Percentiles rank a stretch among this genome's conserved stretches.
Conservation (phyloP, 2,888 invertebrate species). For the Marasmarcha lunaedactyla region DNA sequence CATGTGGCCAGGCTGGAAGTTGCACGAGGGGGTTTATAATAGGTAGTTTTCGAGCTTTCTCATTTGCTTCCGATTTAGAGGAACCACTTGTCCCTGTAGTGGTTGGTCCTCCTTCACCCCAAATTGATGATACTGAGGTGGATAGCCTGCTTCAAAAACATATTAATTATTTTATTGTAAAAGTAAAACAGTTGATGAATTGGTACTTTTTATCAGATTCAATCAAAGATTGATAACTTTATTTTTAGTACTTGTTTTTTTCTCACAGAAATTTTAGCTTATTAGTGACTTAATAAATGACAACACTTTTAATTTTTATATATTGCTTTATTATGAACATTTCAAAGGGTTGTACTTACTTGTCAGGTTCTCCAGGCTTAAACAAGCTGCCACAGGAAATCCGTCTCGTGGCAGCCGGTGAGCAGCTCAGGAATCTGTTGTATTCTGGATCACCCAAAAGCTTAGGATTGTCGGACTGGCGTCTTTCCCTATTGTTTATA, state of each 20-base stretch:
- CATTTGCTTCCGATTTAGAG: conserved; percentile 60
- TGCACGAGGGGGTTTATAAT: conserved; percentile 92
- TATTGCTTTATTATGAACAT: background rate
- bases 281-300: no score
- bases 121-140: conserved; percentile 64
- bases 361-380: conserved; percentile 77
- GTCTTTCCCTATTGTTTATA: conserved; percentile 51
- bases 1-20: conserved; percentile 89
- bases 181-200: no score
- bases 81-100: conserved; percentile 25
- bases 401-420: conserved; percentile 87
- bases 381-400: conserved; percentile 93
- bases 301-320: no score
- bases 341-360: conserved; percentile 45
- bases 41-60: conserved; percentile 79
- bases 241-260: no score
- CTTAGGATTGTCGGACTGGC: conserved; percentile 72
- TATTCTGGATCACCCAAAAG: conserved; percentile 73
- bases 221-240: conserved; percentile 11
- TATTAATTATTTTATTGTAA: conserved; percentile 14
- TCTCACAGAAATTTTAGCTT: no score
- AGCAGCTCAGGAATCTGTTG: conserved; percentile 76
- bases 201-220: conserved; percentile 12
- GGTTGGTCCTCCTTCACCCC: conserved; percentile 49
- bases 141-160: conserved; percentile 50